phyloP scores from a whole-genome alignment of 2,797 vertebrate genomes.

The Lemur catta region DNA sequence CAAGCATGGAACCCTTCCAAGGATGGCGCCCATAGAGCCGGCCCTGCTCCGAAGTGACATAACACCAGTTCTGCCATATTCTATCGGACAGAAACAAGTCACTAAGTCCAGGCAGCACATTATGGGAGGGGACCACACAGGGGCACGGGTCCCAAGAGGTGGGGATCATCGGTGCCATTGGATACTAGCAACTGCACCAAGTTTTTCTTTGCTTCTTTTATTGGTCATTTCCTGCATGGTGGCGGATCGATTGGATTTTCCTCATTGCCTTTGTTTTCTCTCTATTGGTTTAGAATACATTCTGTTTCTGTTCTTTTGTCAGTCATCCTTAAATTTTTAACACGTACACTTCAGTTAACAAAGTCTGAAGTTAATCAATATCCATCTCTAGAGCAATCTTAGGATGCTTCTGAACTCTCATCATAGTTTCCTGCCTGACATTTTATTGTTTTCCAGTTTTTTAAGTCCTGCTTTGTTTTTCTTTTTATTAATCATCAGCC shows the following conservation, averaged over 20 bases:
- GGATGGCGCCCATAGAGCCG: neutral
- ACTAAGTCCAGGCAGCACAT: neutral
- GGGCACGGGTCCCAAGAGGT: neutral
- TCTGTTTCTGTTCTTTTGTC: neutral
- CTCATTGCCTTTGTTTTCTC: neutral
- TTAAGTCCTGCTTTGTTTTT: neutral
- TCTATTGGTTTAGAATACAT: neutral
- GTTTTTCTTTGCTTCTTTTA: neutral
- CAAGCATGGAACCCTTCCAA: neutral
- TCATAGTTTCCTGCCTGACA: neutral
- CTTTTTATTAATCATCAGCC: neutral
- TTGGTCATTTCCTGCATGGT: neutral
- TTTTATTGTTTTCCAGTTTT: neutral
- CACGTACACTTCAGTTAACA: neutral
- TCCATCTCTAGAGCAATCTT: neutral
- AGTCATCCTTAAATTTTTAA: constrained; percentile 17
- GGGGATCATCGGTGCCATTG: neutral
- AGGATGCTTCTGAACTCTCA: neutral
- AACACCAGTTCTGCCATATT: neutral
- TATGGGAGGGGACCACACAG: neutral
- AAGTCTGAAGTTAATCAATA: neutral
- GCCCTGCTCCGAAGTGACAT: neutral
- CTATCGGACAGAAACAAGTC: neutral
- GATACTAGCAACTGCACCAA: neutral
- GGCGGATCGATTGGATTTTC: neutral